These are phyloP conservation scores for Arenaria interpres DNA, from an alignment of 2,113 vertebrate species.

Conservation along the genomic window DNA sequence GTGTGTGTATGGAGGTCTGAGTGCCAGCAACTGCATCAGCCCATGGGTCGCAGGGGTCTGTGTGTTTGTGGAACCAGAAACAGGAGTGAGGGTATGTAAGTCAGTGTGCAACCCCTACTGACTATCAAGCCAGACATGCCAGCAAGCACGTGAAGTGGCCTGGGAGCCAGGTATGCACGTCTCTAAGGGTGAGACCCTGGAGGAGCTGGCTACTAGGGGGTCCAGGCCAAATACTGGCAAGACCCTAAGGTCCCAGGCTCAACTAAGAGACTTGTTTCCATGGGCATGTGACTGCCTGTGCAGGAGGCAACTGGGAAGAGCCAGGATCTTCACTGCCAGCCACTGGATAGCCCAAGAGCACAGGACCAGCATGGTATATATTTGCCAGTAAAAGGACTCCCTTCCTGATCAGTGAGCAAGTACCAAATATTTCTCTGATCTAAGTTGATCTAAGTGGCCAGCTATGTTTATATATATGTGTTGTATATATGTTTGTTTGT, in stretches of 20 bases:
- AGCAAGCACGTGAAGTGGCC: not conserved
- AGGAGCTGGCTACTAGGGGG: not conserved
- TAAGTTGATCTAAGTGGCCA: not conserved
- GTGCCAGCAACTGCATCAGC: not conserved
- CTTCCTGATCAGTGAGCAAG: not conserved
- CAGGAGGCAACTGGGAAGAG: not conserved
- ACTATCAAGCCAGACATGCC: not conserved
- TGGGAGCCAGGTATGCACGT: not conserved
- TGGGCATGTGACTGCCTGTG: not conserved
- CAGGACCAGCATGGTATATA: not conserved
- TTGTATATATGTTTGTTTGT: not conserved
- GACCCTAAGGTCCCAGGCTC: not conserved
- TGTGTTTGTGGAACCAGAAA: not conserved
- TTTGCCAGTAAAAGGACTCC: not conserved
- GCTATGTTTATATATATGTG: not conserved
- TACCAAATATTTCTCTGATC: not conserved
- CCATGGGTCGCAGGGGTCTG: not conserved
- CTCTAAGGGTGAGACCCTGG: not conserved
- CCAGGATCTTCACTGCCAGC: not conserved
- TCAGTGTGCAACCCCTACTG: no score
- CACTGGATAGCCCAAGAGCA: not conserved
- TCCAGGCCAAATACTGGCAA: not conserved
- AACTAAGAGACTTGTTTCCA: not conserved
- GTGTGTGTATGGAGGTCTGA: not conserved
- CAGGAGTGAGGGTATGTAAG: not conserved